A percentile compares a stretch with the other conserved stretches of the same genome.
phyloP scores from a whole-genome alignment of 2,888 invertebrate genomes.

The Folsomia manolachei region DNA sequence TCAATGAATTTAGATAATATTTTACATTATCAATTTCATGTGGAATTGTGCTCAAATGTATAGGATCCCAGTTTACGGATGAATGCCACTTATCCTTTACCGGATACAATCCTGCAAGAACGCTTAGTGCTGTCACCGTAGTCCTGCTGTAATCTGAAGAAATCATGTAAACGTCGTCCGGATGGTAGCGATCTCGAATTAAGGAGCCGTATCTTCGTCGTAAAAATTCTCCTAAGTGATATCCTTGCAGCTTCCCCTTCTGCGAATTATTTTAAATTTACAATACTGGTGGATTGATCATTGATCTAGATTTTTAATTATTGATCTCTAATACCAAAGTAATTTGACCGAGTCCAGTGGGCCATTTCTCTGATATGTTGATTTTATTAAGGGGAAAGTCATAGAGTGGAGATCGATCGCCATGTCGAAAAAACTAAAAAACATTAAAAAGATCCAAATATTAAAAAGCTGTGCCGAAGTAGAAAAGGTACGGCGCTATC shows the following conservation, averaged over 20 bases:
- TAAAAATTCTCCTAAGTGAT: constrained; percentile 7
- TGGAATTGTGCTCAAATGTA: constrained; percentile 56
- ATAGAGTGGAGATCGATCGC: background rate
- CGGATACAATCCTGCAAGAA: constrained; percentile 75
- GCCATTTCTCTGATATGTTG: constrained; percentile 5
- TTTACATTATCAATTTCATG: constrained; percentile 68
- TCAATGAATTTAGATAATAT: too few species aligned
- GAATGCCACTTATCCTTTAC: constrained; percentile 55
- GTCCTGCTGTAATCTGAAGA: constrained; percentile 82
- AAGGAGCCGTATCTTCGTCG: background rate
- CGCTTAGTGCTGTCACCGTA: constrained; percentile 77
- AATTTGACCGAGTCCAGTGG: constrained; percentile 1
- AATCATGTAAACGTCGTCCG: constrained; percentile 50
- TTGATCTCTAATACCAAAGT: too few species aligned
- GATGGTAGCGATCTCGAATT: background rate
- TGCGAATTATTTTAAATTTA: background rate
- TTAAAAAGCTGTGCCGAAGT: background rate
- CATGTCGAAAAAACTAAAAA: constrained; percentile 8
- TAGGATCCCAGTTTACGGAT: constrained; percentile 51
- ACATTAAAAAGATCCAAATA: background rate
- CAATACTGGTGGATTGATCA: background rate
- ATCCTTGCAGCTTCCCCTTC: constrained; percentile 1
- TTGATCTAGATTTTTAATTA: background rate
- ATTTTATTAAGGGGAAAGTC: constrained; percentile 9
- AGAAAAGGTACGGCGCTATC: too few species aligned